Conservation (phyloP, 1,140 invertebrate genomes). For the Microplitis demolitor region DNA sequence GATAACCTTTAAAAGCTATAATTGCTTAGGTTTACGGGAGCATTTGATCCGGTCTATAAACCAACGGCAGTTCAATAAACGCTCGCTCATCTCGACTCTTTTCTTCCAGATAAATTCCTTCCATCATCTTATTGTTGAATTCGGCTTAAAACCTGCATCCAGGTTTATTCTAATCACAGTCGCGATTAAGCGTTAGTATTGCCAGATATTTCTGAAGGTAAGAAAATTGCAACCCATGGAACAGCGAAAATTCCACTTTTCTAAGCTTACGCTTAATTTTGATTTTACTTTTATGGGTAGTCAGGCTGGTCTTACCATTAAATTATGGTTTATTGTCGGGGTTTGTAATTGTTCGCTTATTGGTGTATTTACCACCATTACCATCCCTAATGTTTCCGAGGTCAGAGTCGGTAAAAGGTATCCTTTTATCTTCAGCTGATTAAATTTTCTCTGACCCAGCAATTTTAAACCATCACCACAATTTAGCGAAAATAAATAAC, state of each 20-base stretch:
- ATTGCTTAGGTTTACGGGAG: slow-evolving; percentile 40
- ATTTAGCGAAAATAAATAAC: no score
- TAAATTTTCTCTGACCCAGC: no score
- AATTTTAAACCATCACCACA: no score
- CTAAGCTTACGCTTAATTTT: no score
- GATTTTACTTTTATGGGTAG: no score
- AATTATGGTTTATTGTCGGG: background rate
- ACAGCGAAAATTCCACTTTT: no score
- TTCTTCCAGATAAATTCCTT: background rate
- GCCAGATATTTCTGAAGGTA: slow-evolving; percentile 3
- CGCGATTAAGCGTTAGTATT: slow-evolving; percentile 26
- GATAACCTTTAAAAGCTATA: slow-evolving; percentile 39
- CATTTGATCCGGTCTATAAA: slow-evolving; percentile 43
- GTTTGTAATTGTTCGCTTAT: background rate
- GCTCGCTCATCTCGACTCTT: background rate
- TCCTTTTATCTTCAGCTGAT: no score
- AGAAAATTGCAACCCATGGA: background rate
- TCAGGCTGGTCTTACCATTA: no score
- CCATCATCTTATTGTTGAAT: background rate
- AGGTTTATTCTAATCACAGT: slow-evolving; percentile 23
- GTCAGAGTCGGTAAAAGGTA: no score
- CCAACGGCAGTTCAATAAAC: slow-evolving; percentile 16
- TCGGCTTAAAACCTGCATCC: no score
- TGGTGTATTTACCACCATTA: background rate
- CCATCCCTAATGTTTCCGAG: background rate